Percentiles rank a stretch among this genome's conserved stretches.
Conservation (phyloP, 2,113 vertebrate genomes). For the Lampris megalopsis region DNA sequence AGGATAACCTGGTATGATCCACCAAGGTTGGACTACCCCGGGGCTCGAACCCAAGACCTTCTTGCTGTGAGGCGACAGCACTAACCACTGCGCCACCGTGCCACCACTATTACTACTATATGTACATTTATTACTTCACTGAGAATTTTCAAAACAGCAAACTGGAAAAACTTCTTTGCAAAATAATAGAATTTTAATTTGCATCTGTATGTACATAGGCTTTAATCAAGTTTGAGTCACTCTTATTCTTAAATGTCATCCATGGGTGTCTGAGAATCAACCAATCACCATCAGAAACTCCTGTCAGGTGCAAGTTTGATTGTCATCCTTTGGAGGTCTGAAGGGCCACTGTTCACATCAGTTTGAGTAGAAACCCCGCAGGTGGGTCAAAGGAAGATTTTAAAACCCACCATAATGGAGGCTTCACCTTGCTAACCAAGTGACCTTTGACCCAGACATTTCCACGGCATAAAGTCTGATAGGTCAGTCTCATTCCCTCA, state of each 20-base stretch:
- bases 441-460: constrained; percentile 41
- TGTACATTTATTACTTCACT: not conserved
- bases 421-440: not conserved
- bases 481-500: constrained; percentile 67
- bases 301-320: constrained; percentile 68
- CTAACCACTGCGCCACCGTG: no score
- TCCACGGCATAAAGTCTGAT: constrained; percentile 51
- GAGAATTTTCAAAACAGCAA: constrained; percentile 19
- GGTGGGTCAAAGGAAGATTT: no score
- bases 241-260: constrained; percentile 25
- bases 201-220: not conserved
- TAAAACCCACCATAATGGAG: not conserved
- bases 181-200: not conserved
- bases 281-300: constrained; percentile 30
- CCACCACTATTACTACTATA: not conserved
- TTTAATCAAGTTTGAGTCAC: constrained; percentile 59
- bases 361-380: no score
- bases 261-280: constrained; percentile 51
- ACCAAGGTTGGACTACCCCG: no score
- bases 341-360: not conserved
- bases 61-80: no score
- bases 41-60: no score
- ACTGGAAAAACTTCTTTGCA: not conserved
- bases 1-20: no score
- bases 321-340: constrained; percentile 73